Evolutionary conservation across 1,140 invertebrate genomes (phyloP).

Genomic region (Phocides pigmalion): DNA sequence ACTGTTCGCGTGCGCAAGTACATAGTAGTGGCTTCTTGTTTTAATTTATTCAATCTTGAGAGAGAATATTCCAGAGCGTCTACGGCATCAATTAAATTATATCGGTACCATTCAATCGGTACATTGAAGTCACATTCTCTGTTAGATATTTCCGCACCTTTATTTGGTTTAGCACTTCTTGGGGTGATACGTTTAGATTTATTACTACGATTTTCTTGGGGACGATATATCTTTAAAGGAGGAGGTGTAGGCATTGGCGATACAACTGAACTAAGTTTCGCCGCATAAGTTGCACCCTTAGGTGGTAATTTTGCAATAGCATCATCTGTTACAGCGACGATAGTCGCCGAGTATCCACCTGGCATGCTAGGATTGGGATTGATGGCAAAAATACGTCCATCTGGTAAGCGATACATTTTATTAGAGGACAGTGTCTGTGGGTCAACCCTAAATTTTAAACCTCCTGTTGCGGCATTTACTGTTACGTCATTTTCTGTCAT

Average conservation of each 20-base stretch:
- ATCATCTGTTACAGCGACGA: conserved; percentile 72
- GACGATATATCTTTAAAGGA: conserved; percentile 23
- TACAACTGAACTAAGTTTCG: conserved; percentile 62
- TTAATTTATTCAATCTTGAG: conserved; percentile 66
- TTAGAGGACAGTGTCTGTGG: conserved; percentile 79
- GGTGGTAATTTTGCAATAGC: conserved; percentile 37
- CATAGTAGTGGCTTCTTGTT: conserved; percentile 64
- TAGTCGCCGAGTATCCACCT: conserved; percentile 81
- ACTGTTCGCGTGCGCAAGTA: conserved; percentile 65
- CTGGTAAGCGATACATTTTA: conserved; percentile 81
- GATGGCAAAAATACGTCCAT: conserved; percentile 80
- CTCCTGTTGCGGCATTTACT: conserved; percentile 74
- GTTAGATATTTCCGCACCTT: conserved; percentile 35
- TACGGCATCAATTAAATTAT: conserved; percentile 75
- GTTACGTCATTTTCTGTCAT: conserved; percentile 82
- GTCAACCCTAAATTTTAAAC: conserved; percentile 79
- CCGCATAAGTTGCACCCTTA: conserved; percentile 61
- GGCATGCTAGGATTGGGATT: conserved; percentile 79
- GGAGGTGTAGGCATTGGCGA: conserved; percentile 33
- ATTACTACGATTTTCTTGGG: conserved; percentile 25
- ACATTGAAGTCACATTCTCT: conserved; percentile 61
- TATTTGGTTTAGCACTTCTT: conserved; percentile 44
- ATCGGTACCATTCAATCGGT: conserved; percentile 79
- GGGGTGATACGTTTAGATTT: conserved; percentile 43
- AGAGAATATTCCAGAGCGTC: conserved; percentile 78